Evolutionary conservation across 1,140 invertebrate genomes (phyloP).

Genomic region (Atopsyche davidsoni): DNA sequence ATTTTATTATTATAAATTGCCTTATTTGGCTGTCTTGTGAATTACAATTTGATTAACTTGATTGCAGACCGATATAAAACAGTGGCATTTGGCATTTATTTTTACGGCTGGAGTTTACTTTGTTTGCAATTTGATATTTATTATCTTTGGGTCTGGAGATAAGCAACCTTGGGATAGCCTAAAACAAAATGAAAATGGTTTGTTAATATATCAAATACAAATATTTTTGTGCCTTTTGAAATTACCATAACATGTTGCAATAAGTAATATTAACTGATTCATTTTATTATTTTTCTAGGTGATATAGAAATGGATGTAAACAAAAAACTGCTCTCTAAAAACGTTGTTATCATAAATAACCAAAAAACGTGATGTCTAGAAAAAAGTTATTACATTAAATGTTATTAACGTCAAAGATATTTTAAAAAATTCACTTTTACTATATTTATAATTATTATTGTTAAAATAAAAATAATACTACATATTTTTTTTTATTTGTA

Average conservation of each 20-base stretch:
- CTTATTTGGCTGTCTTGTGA: too few relatives aligned
- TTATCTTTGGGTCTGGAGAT: slow-evolving; percentile 42
- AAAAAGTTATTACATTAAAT: not conserved
- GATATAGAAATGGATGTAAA: too few relatives aligned
- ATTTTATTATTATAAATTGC: too few relatives aligned
- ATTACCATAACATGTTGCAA: not conserved
- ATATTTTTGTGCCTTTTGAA: too few relatives aligned
- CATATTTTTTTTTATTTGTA: not conserved
- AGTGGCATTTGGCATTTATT: slow-evolving; percentile 56
- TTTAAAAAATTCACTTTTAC: not conserved
- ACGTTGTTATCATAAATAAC: too few relatives aligned
- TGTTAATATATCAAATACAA: not conserved
- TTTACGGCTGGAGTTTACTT: slow-evolving; percentile 49
- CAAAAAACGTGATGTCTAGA: too few relatives aligned
- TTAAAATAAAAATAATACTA: not conserved
- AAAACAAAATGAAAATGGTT: not conserved
- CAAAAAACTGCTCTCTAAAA: too few relatives aligned
- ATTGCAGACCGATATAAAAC: slow-evolving; percentile 42
- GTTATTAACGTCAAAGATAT: slow-evolving; percentile 1
- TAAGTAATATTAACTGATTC: slow-evolving; percentile 1
- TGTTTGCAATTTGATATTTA: slow-evolving; percentile 47
- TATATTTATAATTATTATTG: not conserved
- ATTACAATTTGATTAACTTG: not conserved
- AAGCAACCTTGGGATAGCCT: slow-evolving; percentile 43
- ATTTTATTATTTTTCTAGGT: not conserved